A percentile compares a stretch with the other conserved stretches of the same genome.
phyloP scores from a whole-genome alignment of 2,888 invertebrate species.

The Ephialtes manifestator region DNA sequence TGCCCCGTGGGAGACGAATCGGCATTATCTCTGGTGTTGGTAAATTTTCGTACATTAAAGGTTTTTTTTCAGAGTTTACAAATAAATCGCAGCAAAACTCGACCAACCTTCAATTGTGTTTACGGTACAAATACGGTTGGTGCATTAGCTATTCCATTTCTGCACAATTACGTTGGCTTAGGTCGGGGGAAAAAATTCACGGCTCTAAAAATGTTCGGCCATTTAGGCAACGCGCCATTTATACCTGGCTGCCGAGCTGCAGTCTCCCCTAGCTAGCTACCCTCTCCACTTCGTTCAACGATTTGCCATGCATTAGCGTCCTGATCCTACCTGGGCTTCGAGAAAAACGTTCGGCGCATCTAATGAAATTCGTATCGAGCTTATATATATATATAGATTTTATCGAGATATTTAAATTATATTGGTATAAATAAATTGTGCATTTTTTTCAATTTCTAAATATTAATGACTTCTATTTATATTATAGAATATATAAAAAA shows the following conservation, averaged over 20 bases:
- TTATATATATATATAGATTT: conserved; percentile 18
- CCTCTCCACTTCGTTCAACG: conserved; percentile 65
- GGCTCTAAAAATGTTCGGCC: conserved; percentile 73
- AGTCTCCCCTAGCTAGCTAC: not conserved
- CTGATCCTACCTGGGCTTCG: conserved; percentile 68
- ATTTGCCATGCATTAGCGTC: conserved; percentile 77
- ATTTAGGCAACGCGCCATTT: conserved; percentile 79
- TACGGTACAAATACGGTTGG: conserved; percentile 3
- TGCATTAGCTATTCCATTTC: conserved; percentile 58
- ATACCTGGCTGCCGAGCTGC: conserved; percentile 68
- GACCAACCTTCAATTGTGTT: not conserved
- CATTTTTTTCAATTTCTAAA: not conserved
- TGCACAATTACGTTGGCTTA: conserved; percentile 26
- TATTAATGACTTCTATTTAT: not conserved
- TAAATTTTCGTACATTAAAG: conserved; percentile 50
- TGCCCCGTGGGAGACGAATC: conserved; percentile 42
- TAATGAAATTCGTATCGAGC: conserved; percentile 63
- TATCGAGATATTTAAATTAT: conserved; percentile 12
- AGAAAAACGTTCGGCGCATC: conserved; percentile 69
- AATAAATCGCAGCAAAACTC: conserved; percentile 7
- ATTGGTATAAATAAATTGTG: not conserved
- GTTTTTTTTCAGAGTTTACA: not conserved
- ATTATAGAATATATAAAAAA: not conserved
- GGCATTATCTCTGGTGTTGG: conserved; percentile 68
- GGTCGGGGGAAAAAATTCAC: conserved; percentile 72